A percentile compares a stretch with the other conserved stretches of the same genome.
These are phyloP conservation scores for Acinonyx jubatus DNA, from an alignment of 2,113 vertebrate genomes.

Conservation along the genomic window DNA sequence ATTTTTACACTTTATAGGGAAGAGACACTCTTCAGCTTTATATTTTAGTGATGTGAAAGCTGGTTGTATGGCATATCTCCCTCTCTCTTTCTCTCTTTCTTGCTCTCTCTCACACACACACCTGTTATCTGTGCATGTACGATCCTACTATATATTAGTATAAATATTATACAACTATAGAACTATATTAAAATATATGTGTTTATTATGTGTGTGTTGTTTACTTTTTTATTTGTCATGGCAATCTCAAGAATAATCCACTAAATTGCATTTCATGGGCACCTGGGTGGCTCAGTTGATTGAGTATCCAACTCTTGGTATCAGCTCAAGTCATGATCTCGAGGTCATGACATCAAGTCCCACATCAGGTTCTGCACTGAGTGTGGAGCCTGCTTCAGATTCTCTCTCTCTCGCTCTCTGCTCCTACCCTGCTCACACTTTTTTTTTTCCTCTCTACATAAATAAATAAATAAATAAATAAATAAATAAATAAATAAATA, in stretches of 20 bases:
- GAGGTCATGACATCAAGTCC: too few relatives aligned
- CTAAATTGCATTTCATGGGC: not conserved
- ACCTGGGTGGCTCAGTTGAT: too few relatives aligned
- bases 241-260: not conserved
- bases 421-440: too few relatives aligned
- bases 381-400: too few relatives aligned
- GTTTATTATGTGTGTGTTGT: not conserved
- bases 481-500: fast-evolving
- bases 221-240: not conserved
- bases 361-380: too few relatives aligned
- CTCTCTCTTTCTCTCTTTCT: not conserved
- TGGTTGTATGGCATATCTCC: too few relatives aligned
- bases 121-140: not conserved
- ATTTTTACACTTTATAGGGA: not conserved
- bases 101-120: not conserved
- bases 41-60: not conserved
- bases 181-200: not conserved
- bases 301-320: too few relatives aligned
- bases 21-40: not conserved
- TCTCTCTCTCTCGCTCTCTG: too few relatives aligned
- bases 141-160: not conserved
- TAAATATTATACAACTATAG: not conserved
- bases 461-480: too few relatives aligned
- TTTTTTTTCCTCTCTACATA: too few relatives aligned
- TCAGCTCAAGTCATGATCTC: too few relatives aligned